Percentiles rank a stretch among this genome's conserved stretches.
Conservation (phyloP, 2,797 vertebrate genomes). For the Xerus rutilus region DNA sequence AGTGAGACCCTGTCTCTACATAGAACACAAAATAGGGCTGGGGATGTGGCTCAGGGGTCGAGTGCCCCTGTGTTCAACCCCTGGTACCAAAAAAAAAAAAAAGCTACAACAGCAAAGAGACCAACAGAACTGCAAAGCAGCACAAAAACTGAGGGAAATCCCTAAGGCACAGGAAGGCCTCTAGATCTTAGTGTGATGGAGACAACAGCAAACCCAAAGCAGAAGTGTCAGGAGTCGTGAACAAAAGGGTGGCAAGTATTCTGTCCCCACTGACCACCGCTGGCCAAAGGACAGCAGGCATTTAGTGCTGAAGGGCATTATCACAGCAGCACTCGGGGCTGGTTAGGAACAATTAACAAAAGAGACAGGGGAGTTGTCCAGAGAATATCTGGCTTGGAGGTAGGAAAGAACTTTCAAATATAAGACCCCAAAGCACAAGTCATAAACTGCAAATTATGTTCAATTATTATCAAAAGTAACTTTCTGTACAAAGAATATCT, state of each 20-base stretch:
- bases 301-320: rapidly evolving
- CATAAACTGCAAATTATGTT: neutral
- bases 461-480: constrained; percentile 9
- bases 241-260: neutral
- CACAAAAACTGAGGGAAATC: neutral
- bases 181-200: neutral
- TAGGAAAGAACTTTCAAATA: neutral
- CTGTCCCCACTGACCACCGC: neutral
- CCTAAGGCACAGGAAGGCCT: neutral
- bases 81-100: neutral
- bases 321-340: neutral
- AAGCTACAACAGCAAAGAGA: constrained; percentile 44
- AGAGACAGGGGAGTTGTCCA: rapidly evolving
- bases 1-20: too few species aligned
- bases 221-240: neutral
- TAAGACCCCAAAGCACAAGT: neutral
- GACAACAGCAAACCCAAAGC: neutral
- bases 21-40: too few species aligned
- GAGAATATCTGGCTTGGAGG: neutral
- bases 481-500: constrained; percentile 10
- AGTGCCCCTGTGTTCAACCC: too few species aligned
- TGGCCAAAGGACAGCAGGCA: neutral
- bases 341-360: neutral
- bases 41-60: too few species aligned
- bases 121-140: neutral